Conservation (phyloP, 1,140 invertebrate species). For the Asbolus verrucosus region DNA sequence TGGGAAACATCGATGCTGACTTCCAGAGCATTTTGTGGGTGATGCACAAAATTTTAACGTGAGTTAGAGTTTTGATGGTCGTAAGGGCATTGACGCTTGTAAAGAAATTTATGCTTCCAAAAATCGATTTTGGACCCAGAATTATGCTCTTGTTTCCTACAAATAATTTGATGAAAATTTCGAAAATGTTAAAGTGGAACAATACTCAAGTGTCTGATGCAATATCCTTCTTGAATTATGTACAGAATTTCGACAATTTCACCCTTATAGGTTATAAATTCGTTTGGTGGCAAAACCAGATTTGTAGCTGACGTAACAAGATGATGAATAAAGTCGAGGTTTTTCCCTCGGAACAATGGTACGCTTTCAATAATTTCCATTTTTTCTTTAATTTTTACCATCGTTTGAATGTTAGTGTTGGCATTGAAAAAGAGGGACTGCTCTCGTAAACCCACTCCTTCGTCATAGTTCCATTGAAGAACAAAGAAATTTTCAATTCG, state of each 20-base stretch:
- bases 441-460: conserved; percentile 34
- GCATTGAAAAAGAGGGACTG: conserved; percentile 40
- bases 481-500: conserved; percentile 67
- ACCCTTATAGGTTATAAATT: conserved; percentile 60
- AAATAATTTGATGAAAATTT: conserved; percentile 1
- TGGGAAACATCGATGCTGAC: conserved; percentile 12
- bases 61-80: conserved; percentile 16
- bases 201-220: conserved; percentile 51
- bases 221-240: conserved; percentile 5
- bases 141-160: conserved; percentile 6
- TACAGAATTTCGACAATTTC: conserved; percentile 20
- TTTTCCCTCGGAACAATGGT: conserved; percentile 36
- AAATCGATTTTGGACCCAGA: neutral
- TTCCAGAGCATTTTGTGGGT: conserved; percentile 17
- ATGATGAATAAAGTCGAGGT: conserved; percentile 41
- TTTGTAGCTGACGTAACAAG: conserved; percentile 61
- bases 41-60: conserved; percentile 13
- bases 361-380: conserved; percentile 38
- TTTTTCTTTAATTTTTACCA: conserved; percentile 43
- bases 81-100: neutral
- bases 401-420: conserved; percentile 23
- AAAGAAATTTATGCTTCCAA: conserved; percentile 1
- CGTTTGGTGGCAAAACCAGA: conserved; percentile 66
- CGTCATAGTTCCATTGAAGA: conserved; percentile 67
- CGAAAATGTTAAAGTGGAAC: neutral